Evolutionary conservation across 2,113 vertebrate species (phyloP), one percentile per base, ranked within the genome.

Genomic region (Erpornis zantholeuca): DNA sequence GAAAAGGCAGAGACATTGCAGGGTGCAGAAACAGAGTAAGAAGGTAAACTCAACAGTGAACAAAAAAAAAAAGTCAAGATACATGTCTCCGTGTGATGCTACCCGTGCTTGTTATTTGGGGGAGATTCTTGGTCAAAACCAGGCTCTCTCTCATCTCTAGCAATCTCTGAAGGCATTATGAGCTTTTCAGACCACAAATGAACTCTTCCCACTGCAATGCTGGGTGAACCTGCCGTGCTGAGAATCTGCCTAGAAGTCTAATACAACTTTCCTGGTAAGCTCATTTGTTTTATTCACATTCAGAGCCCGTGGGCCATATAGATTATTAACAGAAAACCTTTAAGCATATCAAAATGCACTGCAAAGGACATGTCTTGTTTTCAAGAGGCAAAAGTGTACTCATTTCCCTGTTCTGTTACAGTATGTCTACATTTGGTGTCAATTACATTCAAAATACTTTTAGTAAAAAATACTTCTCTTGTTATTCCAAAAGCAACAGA

Each of bases 141-240:
- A 73, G 21, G 33, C 68, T 38, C 3, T 57, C 10, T 82, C 31
- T 33, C 77, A 60, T 36, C 29, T 90, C 36, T 6, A 82, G 53
- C 15, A 12, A 20, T 22, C 42, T 44, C 36, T 59, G 16, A 83
- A 59, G 33, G 35, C 47, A 61, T 12, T 6, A 25, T 7, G 33
- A 75, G 47, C 65, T 90, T 73, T 77, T 80, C 86, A 89, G 42
- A 94, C 56, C 47, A 82, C 86, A 83, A 96, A 86, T 71, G n/a
- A 78, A 90, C 35, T 35, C n/a, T 75, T 50, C 64, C 9, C 23
- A 40, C 27, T 63, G 57, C 72, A 85, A 45, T 12, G 3, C 44
- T 88, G 61, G 12, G 36, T 28, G 10, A 95, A 68, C 31, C 28
- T 45, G 31, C 53, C 29, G 4, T 35, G 52, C 47, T 85, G 50